These are phyloP conservation scores for Epirrhoe tristata DNA, from an alignment of 2,888 invertebrate species.

Conservation along the genomic window DNA sequence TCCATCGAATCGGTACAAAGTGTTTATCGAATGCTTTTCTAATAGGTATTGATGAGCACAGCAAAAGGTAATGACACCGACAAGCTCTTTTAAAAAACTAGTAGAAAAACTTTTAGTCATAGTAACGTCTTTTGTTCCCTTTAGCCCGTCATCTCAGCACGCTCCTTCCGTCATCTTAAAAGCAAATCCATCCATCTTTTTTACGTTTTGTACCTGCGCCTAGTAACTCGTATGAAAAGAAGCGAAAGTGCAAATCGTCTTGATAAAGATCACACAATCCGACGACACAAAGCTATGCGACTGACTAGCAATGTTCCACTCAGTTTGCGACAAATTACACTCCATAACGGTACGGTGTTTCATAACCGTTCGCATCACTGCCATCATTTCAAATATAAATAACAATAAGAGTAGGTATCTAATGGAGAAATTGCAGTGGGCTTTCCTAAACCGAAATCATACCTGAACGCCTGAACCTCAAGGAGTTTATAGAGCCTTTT, in stretches of 20 bases:
- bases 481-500: neutral
- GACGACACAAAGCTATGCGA: constrained; percentile 29
- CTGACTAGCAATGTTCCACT: constrained; percentile 37
- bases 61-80: no score
- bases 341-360: constrained; percentile 16
- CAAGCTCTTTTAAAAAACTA: no score
- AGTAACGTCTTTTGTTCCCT: no score
- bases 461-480: neutral
- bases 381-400: constrained; percentile 5
- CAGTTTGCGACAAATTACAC: constrained; percentile 41
- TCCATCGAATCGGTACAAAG: no score
- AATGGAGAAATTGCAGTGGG: neutral
- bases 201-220: no score
- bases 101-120: no score
- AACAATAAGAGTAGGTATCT: no score
- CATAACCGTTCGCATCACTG: constrained; percentile 19
- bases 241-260: constrained; percentile 34
- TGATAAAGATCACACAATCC: constrained; percentile 28
- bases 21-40: no score
- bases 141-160: no score
- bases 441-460: neutral
- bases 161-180: no score
- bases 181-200: no score
- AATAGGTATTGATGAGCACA: no score
- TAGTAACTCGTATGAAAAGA: constrained; percentile 16